Base-by-base conservation (phyloP, 2,113 vertebrate genomes). In the Chionodraco myersi region DNA sequence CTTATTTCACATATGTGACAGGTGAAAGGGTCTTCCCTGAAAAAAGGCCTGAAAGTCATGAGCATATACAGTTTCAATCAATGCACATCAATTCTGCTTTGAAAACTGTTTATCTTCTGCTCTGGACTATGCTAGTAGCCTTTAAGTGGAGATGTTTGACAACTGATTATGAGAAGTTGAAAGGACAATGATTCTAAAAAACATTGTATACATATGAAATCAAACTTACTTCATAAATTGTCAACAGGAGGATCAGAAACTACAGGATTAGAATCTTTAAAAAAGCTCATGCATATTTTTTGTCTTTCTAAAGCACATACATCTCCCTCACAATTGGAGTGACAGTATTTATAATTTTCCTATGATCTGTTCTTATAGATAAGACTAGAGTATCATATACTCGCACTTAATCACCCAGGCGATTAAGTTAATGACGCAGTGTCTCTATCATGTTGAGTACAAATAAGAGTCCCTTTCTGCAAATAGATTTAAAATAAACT, bases 391-490 rank as follows among this genome's bases (percentile, higher is more conserved):
- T 56, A 13, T 30, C 52, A 49, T 41, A n/a, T 54, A 15, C 36
- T 41, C 57, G 14, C 36, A 49, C 52, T 77, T 69, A 62, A 56
- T 79, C 60, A 59, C 13, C 45, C 34, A 53, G 68, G 76, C 30
- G 18, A 78, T 63, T 53, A 48, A 72, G 49, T 72, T 57, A 73
- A 77, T 61, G 68, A 47, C 60, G 52, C 16, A n/a, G 18, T 45
- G 53, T 48, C n/a, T 72, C 67, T 23, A 9, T 75, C 52, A 56
- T 60, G 18, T 54, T 48, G 26, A 68, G 21, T 11, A 21, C 30
- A 62, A 67, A 77, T 53, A 77, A 45, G 8, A 76, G 26, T 34
- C 47, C 10, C 8, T 53, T 18, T 69, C 36, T 59, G 16, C 23
- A 54, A 54, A 56, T 30, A 41, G 5, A 54, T 52, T 10, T 30